Percentiles rank a stretch among this genome's conserved stretches.
Conservation (phyloP, 2,888 invertebrate species). For the Metellina segmentata region DNA sequence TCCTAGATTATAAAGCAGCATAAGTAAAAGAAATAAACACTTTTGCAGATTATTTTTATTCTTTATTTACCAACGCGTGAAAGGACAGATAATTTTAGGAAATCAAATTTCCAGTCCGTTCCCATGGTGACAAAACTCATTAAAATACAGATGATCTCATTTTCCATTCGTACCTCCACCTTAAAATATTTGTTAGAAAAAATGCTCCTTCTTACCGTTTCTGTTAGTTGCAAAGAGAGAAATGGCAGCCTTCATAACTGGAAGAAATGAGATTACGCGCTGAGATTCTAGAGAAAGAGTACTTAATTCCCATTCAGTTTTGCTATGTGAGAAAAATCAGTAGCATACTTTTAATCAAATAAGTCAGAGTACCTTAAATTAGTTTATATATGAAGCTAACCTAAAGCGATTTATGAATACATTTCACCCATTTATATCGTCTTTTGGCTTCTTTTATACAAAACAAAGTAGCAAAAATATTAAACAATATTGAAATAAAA, state of each 20-base stretch:
- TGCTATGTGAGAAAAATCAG: too few species aligned
- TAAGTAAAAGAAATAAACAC: background rate
- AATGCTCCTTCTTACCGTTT: background rate
- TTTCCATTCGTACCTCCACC: background rate
- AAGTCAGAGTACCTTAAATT: too few species aligned
- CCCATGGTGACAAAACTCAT: conserved; percentile 22
- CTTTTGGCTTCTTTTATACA: too few species aligned
- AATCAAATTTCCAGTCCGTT: background rate
- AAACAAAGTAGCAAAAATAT: too few species aligned
- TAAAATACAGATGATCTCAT: background rate
- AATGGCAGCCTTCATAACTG: background rate
- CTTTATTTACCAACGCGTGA: background rate
- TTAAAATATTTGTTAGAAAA: background rate
- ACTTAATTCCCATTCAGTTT: background rate
- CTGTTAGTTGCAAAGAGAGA: background rate
- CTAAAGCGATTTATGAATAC: too few species aligned
- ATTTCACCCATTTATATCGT: too few species aligned
- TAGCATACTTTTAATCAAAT: too few species aligned
- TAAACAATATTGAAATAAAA: too few species aligned
- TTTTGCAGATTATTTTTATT: background rate
- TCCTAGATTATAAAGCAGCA: background rate
- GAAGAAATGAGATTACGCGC: background rate
- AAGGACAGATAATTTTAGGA: background rate
- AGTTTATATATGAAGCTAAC: too few species aligned
- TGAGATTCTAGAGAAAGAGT: background rate